These are phyloP conservation scores for Amblyteles armatorius DNA, from an alignment of 2,888 invertebrate species.

Conservation along the genomic window DNA sequence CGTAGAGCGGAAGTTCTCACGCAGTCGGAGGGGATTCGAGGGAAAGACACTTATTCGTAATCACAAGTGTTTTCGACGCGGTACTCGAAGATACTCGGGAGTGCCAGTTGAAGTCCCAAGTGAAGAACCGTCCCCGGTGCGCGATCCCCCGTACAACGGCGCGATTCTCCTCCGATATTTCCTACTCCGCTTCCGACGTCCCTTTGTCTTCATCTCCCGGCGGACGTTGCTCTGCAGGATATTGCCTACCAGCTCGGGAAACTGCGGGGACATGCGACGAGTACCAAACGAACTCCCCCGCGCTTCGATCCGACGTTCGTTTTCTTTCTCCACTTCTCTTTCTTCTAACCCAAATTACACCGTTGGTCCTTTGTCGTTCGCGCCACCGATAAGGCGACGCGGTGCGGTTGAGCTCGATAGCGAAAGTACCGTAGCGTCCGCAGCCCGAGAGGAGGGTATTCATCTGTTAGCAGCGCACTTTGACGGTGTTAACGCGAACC, in stretches of 20 bases:
- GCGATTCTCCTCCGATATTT: conserved; percentile 42
- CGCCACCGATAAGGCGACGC: not conserved
- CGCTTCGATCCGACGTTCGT: not conserved
- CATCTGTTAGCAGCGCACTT: not conserved
- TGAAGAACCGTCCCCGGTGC: not conserved
- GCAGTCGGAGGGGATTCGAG: conserved; percentile 70
- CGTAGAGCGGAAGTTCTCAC: conserved; percentile 49
- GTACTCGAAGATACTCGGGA: conserved; percentile 52
- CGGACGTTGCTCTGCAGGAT: conserved; percentile 37
- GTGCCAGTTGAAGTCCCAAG: conserved; percentile 58
- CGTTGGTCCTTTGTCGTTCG: not conserved
- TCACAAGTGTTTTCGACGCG: conserved; percentile 70
- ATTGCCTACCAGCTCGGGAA: conserved; percentile 26
- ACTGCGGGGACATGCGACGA: conserved; percentile 22
- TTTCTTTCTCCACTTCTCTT: not conserved
- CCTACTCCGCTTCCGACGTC: not conserved
- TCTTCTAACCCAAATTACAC: not conserved
- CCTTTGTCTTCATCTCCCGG: conserved; percentile 6
- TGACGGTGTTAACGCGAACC: not conserved
- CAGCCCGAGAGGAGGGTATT: not conserved
- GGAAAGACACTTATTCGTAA: conserved; percentile 74
- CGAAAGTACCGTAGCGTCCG: too few species aligned
- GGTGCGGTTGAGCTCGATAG: not conserved
- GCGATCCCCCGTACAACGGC: conserved; percentile 29
- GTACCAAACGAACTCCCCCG: not conserved